Conservation (phyloP, 2,888 invertebrate genomes). For the Entomobrya proxima region DNA sequence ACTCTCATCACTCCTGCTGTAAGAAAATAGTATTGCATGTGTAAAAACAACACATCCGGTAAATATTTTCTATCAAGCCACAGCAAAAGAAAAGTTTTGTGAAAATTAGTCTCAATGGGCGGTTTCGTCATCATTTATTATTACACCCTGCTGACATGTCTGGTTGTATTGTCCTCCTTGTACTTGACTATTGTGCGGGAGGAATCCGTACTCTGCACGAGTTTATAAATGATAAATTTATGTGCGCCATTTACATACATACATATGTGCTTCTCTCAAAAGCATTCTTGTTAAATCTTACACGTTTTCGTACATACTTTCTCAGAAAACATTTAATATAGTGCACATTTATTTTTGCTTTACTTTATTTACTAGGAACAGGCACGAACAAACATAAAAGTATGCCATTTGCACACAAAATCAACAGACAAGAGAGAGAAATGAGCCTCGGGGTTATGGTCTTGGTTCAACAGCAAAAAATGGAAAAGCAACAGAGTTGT, state of each 20-base stretch:
- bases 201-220: too few species aligned
- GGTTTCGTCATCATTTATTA: conserved; percentile 23
- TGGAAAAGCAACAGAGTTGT: background rate
- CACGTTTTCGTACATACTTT: too few species aligned
- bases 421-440: background rate
- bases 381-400: background rate
- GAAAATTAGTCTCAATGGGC: conserved; percentile 38
- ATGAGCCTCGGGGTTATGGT: background rate
- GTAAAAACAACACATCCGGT: too few species aligned
- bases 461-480: background rate
- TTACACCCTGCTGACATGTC: background rate
- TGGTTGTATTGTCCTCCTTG: background rate
- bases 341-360: too few species aligned
- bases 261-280: too few species aligned
- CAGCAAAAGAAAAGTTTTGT: background rate
- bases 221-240: too few species aligned
- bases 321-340: too few species aligned
- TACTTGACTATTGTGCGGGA: background rate
- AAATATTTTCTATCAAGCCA: background rate
- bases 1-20: too few species aligned
- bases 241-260: too few species aligned
- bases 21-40: too few species aligned
- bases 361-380: too few species aligned
- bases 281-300: too few species aligned
- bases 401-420: conserved; percentile 5